Base-by-base conservation (phyloP, 2,888 invertebrate genomes). In the Drosophila limbata region DNA sequence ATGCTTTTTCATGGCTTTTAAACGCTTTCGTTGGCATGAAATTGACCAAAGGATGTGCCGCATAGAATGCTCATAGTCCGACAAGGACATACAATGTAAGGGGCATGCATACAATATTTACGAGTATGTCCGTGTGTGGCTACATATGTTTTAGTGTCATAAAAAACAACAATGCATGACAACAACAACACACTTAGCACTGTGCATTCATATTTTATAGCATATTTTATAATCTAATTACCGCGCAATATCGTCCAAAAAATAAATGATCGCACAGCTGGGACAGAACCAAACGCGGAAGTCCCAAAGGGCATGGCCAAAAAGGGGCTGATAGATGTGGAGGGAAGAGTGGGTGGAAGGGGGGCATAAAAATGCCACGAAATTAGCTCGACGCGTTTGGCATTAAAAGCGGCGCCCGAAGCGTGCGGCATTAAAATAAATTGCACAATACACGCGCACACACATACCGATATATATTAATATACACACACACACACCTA, bases 161-260 rank as follows among this genome's bases (percentile, higher is more conserved):
- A 84, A 83, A 82, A 76, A 84, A 77, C 65, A 77, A 73, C 77
- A 83, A 83, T 75, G 81, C 81, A 81, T 78, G 68, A 81, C 74
- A 80, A 45, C 28, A 39, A 47, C 47, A 28, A 37, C 65, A 44
- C 48, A 39, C n/a, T 15, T 5, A 56, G 28, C 42, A 47, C 44
- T 31, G 48, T 33, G 59, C 73, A 86, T 82, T 67, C 77, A 83
- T 86, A 81, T 84, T 88, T 89, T 83, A 90, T 89, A 62, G 75
- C 77, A 87, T 89, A 90, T 88, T 90, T 91, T 90, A 90, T 90
- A 91, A 91, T 86, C 89, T 90, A 90, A 90, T 90, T 90, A 89
- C 82, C 78, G 79, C 74, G 69, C 69, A 84, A 79, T 79, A 79
- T 77, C 77, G 79, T 75, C 77, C 75, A 77, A 76, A 75, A 74